Evolutionary conservation across 2,113 vertebrate species (phyloP), one percentile per base, ranked within the genome.

Genomic region (Erinaceus europaeus): DNA sequence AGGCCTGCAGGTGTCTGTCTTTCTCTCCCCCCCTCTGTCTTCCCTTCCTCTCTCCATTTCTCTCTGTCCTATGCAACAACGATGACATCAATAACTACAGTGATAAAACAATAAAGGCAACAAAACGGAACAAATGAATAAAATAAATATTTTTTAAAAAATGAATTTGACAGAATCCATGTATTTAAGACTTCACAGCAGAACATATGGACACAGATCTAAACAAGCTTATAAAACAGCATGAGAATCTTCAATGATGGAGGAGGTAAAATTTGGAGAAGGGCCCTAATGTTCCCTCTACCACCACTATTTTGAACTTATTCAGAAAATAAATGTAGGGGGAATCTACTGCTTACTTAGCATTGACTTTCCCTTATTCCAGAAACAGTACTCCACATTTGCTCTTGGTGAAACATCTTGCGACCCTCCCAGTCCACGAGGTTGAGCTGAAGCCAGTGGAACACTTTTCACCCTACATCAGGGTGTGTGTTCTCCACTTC

Each of bases 401-500:
- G 40, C 21, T 65, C 82, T 48, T 15, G 2, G 23, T 83, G 48
- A 65, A 67, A 48, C 18, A 18, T n/a, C n/a, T n/a, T n/a, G 12
- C 38, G 14, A 6, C 21, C 3, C 8, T 48, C 55, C 75, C 36
- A 9, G 23, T 20, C 36, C 59, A 32, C 23, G 34, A 29, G 44
- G 18, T 52, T 68, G 42, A 65, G 25, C 32, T 46, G 44, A 50
- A 42, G 25, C 10, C 50, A 52, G 32, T 21, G 20, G 40, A 83
- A 48, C 10, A 29, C 6, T 5, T 21, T 25, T 6, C 4, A 4
- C 3, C 20, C 32, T 21, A 5, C 1, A 6, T 10, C 50, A 18
- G 48, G 12, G 1, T 9, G 10, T 69, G 9, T 15, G 13, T 11
- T 11, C 17, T 23, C 50, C 25, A 25, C 50, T 38, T 25, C 78